phyloP scores from a whole-genome alignment of 2,888 invertebrate genomes.

The Selenia dentaria region DNA sequence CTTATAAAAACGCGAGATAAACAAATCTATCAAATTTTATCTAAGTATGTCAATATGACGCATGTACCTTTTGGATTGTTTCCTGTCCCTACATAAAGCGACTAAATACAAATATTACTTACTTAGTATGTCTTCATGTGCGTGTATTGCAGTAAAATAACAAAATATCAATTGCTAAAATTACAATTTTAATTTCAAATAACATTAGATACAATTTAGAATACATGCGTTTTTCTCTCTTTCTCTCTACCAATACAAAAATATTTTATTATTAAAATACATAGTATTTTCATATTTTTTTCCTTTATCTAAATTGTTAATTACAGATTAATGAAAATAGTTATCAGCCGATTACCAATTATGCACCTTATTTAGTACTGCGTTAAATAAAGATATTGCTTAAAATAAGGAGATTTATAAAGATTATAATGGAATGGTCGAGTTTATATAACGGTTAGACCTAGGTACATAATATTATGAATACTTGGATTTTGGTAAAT shows the following conservation, averaged over 20 bases:
- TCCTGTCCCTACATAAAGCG: slow-evolving; percentile 77
- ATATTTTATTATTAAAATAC: slow-evolving; percentile 64
- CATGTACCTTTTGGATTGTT: slow-evolving; percentile 70
- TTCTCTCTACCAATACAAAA: slow-evolving; percentile 66
- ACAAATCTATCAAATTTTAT: slow-evolving; percentile 25
- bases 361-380: slow-evolving; percentile 17
- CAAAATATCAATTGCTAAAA: slow-evolving; percentile 56
- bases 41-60: slow-evolving; percentile 29
- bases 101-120: slow-evolving; percentile 65
- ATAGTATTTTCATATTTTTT: slow-evolving; percentile 32
- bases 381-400: slow-evolving; percentile 39
- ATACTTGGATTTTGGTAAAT: slow-evolving; percentile 67
- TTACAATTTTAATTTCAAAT: slow-evolving; percentile 76
- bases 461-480: slow-evolving; percentile 47
- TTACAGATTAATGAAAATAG: slow-evolving; percentile 15
- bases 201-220: slow-evolving; percentile 66
- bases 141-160: slow-evolving; percentile 32
- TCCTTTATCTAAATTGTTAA: slow-evolving; percentile 20
- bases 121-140: slow-evolving; percentile 52
- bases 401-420: slow-evolving; percentile 43
- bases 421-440: slow-evolving; percentile 59
- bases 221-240: slow-evolving; percentile 76
- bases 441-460: slow-evolving; percentile 42
- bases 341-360: slow-evolving; percentile 16
- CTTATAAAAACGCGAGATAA: slow-evolving; percentile 20